Percentiles rank a stretch among this genome's conserved stretches.
phyloP scores from a whole-genome alignment of 2,888 invertebrate species.

The Cephus nigrinus region DNA sequence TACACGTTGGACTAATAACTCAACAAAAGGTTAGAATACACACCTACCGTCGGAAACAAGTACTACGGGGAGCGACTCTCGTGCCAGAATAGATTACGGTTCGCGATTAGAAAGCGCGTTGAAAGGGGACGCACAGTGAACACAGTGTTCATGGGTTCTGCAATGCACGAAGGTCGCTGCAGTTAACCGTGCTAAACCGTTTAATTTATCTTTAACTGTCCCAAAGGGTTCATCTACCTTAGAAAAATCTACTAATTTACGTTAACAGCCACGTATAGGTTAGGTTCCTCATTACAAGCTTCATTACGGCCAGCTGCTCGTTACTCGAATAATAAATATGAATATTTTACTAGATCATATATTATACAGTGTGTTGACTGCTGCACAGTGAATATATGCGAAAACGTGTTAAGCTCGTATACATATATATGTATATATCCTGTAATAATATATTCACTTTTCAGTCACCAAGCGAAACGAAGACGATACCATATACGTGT shows the following conservation, averaged over 20 bases:
- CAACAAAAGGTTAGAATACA: not conserved
- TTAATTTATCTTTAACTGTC: not conserved
- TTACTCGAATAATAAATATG: not conserved
- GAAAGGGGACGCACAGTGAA: not conserved
- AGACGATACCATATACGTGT: not conserved
- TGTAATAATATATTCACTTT: not conserved
- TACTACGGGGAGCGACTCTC: not conserved
- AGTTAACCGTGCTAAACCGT: not conserved
- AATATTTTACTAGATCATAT: not conserved
- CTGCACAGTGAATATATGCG: not conserved
- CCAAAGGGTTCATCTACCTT: not conserved
- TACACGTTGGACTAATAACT: not conserved
- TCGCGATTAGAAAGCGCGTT: not conserved
- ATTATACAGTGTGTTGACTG: not conserved
- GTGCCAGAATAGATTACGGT: not conserved
- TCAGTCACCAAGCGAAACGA: not conserved
- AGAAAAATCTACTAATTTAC: not conserved
- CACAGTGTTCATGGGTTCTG: not conserved
- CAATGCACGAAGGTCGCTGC: not conserved
- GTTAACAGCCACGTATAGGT: not conserved
- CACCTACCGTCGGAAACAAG: not conserved
- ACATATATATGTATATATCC: too few species aligned
- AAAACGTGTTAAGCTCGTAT: not conserved
- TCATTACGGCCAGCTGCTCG: not conserved
- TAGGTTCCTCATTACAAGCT: not conserved